These are phyloP conservation scores for Calycopis cecrops DNA, from an alignment of 1,140 invertebrate genomes.

Conservation along the genomic window DNA sequence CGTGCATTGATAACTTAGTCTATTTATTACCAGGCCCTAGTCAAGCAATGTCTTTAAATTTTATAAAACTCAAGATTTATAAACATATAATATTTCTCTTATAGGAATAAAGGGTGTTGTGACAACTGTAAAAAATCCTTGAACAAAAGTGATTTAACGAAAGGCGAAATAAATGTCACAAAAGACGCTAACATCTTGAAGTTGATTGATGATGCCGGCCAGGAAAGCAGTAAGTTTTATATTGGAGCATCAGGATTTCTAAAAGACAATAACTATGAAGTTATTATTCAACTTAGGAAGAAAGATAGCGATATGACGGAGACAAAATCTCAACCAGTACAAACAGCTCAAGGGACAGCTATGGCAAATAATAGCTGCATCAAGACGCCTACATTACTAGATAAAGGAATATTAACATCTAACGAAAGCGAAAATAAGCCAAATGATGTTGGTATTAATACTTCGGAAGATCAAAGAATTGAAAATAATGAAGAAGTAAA, in stretches of 20 bases:
- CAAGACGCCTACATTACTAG: neutral
- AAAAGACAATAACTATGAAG: constrained; percentile 62
- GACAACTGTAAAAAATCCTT: neutral
- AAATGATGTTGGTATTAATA: neutral
- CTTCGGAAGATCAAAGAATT: neutral
- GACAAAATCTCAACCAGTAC: neutral
- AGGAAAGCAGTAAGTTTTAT: constrained; percentile 55
- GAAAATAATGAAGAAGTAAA: neutral
- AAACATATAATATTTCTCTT: neutral
- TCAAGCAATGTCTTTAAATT: too few relatives aligned
- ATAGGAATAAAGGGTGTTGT: neutral
- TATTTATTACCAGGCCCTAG: too few relatives aligned
- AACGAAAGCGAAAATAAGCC: neutral
- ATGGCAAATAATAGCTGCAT: neutral
- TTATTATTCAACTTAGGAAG: constrained; percentile 61
- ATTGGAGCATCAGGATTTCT: constrained; percentile 57
- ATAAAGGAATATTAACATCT: neutral
- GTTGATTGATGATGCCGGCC: constrained; percentile 38
- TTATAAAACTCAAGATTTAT: too few relatives aligned
- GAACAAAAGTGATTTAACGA: constrained; percentile 37
- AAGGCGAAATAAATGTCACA: constrained; percentile 39
- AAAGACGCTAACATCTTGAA: constrained; percentile 38
- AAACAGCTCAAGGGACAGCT: neutral
- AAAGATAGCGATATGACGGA: constrained; percentile 38
- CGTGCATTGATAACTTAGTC: too few relatives aligned